Evolutionary conservation across 2,113 vertebrate species (phyloP).

Genomic region (Toxostoma redivivum): DNA sequence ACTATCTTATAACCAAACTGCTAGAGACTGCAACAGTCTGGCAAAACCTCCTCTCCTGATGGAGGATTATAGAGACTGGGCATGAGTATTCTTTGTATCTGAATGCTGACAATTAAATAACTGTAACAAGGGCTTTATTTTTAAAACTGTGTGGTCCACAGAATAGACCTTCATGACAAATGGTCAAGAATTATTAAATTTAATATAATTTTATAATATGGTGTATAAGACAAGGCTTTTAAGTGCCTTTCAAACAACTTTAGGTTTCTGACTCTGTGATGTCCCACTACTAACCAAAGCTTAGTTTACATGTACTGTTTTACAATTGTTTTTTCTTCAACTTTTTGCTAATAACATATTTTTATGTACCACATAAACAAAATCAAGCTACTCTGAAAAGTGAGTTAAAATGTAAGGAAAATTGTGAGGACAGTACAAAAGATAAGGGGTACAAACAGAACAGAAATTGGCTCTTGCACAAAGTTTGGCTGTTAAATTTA

Average conservation of each 20-base stretch:
- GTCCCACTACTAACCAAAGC: neutral
- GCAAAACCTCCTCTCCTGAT: neutral
- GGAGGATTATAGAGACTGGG: neutral
- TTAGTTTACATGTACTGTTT: neutral
- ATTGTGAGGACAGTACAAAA: neutral
- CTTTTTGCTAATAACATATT: neutral
- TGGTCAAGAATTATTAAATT: neutral
- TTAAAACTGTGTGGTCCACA: neutral
- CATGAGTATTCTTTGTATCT: neutral
- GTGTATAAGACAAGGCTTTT: neutral
- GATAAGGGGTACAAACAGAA: neutral
- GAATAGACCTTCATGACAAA: neutral
- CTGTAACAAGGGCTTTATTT: neutral
- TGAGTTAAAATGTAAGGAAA: neutral
- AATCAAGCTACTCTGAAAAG: neutral
- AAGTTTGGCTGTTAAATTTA: neutral
- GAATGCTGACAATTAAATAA: neutral
- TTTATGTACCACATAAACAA: neutral
- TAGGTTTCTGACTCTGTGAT: neutral
- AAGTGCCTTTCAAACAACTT: neutral
- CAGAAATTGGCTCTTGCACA: neutral
- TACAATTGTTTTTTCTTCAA: neutral
- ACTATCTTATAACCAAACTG: neutral
- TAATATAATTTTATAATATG: neutral
- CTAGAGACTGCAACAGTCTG: neutral